Base-by-base conservation (phyloP, 1,140 invertebrate species). In the Drosophila parvula region DNA sequence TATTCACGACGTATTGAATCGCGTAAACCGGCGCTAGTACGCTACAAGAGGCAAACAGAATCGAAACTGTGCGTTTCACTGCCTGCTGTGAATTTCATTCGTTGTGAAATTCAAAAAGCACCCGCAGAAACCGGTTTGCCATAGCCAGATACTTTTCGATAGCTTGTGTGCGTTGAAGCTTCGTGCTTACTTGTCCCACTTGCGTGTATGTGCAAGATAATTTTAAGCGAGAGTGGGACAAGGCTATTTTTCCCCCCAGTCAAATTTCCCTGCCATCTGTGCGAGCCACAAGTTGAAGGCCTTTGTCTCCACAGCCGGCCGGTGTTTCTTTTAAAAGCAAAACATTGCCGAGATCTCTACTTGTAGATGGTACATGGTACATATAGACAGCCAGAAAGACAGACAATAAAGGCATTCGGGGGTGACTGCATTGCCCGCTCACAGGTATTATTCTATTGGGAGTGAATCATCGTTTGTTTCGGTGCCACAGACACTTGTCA, bases 51-150 rank as follows among this genome's bases (percentile, higher is more conserved):
- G 53, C 45, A 76, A 77, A 78, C 56, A 59, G 51, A 50, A 44
- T 50, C 38, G 51, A 74, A 61, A 76, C 68, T 74, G 65, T 53
- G 22, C 16, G 57, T 38, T 41, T 53, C 48, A 34, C 41, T 18
- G 60, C 14, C 61, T 69, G n/a, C 36, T 47, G 40, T 53, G 81
- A 76, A 90, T 90, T 90, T 86, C 77, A 86, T 90, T 90, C 71
- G 86, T 90, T 90, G 86, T 90, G 86, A 90, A 90, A 90, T 90
- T 90, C 86, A 83, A 89, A 88, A 88, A 88, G 84, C 84, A 62
- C 78, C 47, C 68, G 47, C 16, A 45, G 50, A 70, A 86, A 88
- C 84, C 69, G 34, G 84, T 88, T 81, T 88, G 65, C 47, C 48
- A 79, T 79, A 67, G 45, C 27, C 57, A 86, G 83, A 86, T 86